Evolutionary conservation across 2,797 vertebrate species (phyloP).

Genomic region (Pseudochirops corinnae): DNA sequence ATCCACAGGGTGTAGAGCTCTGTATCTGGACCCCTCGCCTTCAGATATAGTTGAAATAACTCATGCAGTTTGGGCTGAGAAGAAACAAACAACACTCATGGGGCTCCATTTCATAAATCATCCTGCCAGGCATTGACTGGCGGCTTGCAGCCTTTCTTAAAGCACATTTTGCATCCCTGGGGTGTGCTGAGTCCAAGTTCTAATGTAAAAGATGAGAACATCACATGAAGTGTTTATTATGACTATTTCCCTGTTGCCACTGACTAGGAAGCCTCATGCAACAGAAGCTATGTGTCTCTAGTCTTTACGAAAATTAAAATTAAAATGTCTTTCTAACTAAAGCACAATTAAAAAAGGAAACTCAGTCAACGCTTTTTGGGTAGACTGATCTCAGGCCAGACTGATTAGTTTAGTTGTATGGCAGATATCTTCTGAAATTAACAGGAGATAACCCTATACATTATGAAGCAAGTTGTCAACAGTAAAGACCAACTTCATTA

Average conservation of each 20-base stretch:
- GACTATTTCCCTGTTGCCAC: slow-evolving; percentile 73
- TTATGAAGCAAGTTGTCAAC: slow-evolving; percentile 1
- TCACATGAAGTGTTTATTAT: slow-evolving; percentile 77
- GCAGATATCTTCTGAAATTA: slow-evolving; percentile 18
- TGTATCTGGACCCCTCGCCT: not conserved
- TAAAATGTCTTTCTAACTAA: slow-evolving; percentile 83
- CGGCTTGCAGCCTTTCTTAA: slow-evolving; percentile 66
- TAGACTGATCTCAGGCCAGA: slow-evolving; percentile 2
- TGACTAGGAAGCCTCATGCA: slow-evolving; percentile 79
- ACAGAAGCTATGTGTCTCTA: slow-evolving; percentile 77
- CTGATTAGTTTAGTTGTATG: slow-evolving; percentile 22
- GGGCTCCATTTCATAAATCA: slow-evolving; percentile 72
- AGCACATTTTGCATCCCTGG: slow-evolving; percentile 73
- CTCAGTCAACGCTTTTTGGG: slow-evolving; percentile 68
- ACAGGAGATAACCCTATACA: not conserved
- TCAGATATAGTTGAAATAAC: slow-evolving; percentile 70
- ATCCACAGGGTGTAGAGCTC: slow-evolving; percentile 12
- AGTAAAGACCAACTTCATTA: slow-evolving; percentile 71
- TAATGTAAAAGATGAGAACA: slow-evolving; percentile 70
- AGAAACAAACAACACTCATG: slow-evolving; percentile 67
- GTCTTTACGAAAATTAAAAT: slow-evolving; percentile 80
- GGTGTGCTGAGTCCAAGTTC: slow-evolving; percentile 65
- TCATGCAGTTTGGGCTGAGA: slow-evolving; percentile 62
- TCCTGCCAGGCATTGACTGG: slow-evolving; percentile 47
- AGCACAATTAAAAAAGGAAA: slow-evolving; percentile 82